These are phyloP conservation scores for Alcedo atthis DNA, from an alignment of 2,797 vertebrate genomes.

Conservation along the genomic window DNA sequence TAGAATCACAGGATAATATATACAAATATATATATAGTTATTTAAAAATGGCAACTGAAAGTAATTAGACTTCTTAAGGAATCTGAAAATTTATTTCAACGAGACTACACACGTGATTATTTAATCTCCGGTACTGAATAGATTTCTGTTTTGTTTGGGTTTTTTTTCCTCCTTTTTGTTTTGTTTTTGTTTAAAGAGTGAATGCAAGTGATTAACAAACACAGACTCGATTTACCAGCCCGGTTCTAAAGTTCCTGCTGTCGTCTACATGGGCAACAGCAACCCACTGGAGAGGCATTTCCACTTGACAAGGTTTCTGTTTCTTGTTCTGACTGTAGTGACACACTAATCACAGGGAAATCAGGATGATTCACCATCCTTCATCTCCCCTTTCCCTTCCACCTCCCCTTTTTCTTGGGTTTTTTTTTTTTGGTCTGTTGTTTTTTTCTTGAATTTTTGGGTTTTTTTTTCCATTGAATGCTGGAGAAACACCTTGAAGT, in stretches of 20 bases:
- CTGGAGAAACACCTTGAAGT: constrained; percentile 80
- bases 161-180: constrained; percentile 20
- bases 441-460: too few relatives aligned
- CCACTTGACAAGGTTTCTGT: constrained; percentile 77
- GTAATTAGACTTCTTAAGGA: constrained; percentile 83
- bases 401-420: neutral
- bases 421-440: neutral
- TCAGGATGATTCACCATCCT: constrained; percentile 77
- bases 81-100: constrained; percentile 82
- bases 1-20: constrained; percentile 85
- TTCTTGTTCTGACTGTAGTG: constrained; percentile 81
- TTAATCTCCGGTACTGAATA: constrained; percentile 83
- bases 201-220: constrained; percentile 80
- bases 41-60: constrained; percentile 82
- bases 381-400: constrained; percentile 62
- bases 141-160: neutral
- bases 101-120: constrained; percentile 80
- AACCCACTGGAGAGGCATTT: constrained; percentile 80
- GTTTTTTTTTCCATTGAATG: constrained; percentile 65
- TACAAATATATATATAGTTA: constrained; percentile 85
- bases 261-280: constrained; percentile 76
- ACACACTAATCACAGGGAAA: constrained; percentile 81
- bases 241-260: constrained; percentile 79
- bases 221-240: constrained; percentile 75
- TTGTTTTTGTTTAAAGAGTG: constrained; percentile 68